Evolutionary conservation across 2,888 invertebrate species (phyloP), one percentile per base, ranked within the genome.

Genomic region (Zelleria hepariella): DNA sequence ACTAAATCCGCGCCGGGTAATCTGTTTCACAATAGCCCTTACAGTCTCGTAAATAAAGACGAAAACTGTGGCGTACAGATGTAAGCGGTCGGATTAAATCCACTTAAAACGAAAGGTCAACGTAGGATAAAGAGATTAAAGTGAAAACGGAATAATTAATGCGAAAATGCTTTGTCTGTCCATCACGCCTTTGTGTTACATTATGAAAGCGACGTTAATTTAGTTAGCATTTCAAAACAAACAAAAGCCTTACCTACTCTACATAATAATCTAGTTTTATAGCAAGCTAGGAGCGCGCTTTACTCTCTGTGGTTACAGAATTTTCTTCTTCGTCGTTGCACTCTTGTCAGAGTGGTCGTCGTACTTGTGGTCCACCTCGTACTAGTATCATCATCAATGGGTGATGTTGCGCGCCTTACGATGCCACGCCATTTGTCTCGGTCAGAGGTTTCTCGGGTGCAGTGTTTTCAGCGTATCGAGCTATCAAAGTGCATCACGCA

Each of bases 61-160:
- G 55, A 32, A 24, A 52, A 24, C 18, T 24, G 24, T 10, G 54
- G 2, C n/a, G 54, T 42, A 23, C 5, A 42, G 10, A 59, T 47
- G 53, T 49, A 21, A 18, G 18, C 21, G 18, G 49, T 20, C 21
- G 49, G 49, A 49, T 25, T 25, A 53, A 53, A 66, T 69, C 64
- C 63, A 67, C 63, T 67, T 65, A 60, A 63, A 62, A 66, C 67
- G 69, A 73, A 75, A 74, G 72, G 72, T 71, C 65, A 64, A 60
- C 65, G 66, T 42, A 62, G 67, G 66, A 70, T 71, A 67, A 73
- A 72, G 69, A 78, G 75, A 74, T 76, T 76, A 48, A 27, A 71
- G 66, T 66, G 58, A 68, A 65, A 58, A 73, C 64, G 69, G 73
- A 70, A 73, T 77, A 72, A 78, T 74, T 74, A 77, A 77, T 74